Conservation (phyloP, 2,888 invertebrate species). For the Phlogophora meticulosa region DNA sequence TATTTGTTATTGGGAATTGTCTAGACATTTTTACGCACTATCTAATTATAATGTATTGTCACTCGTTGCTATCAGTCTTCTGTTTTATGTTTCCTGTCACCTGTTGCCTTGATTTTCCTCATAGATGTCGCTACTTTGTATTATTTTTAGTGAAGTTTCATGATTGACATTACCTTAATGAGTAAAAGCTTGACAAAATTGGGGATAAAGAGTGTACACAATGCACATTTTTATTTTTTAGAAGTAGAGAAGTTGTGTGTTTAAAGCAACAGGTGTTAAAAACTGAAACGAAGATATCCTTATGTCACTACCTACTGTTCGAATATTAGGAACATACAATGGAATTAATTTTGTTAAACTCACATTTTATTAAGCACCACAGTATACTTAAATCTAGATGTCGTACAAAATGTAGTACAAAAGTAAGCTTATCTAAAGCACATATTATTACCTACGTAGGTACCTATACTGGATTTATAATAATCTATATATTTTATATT, state of each 20-base stretch:
- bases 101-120: slow-evolving; percentile 11
- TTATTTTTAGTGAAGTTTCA: too few species aligned
- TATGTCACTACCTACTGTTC: slow-evolving; percentile 43
- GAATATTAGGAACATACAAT: slow-evolving; percentile 59
- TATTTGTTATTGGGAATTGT: background rate
- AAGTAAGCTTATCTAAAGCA: slow-evolving; percentile 51
- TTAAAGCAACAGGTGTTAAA: slow-evolving; percentile 2
- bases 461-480: background rate
- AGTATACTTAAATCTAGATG: slow-evolving; percentile 54
- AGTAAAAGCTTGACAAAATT: too few species aligned
- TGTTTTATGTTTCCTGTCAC: slow-evolving; percentile 29
- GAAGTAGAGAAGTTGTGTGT: background rate
- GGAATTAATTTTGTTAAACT: slow-evolving; percentile 61
- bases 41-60: slow-evolving; percentile 31
- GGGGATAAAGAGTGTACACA: too few species aligned
- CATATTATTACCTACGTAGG: background rate
- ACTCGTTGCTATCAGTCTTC: slow-evolving; percentile 38
- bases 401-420: slow-evolving; percentile 50
- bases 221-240: too few species aligned
- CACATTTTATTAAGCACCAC: slow-evolving; percentile 62
- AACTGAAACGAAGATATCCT: slow-evolving; percentile 36
- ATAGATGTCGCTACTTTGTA: slow-evolving; percentile 21
- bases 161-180: too few species aligned
- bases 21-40: slow-evolving; percentile 18
- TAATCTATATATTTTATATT: slow-evolving; percentile 17